Base-by-base conservation (phyloP, 2,888 invertebrate genomes). In the Athalia circularis region DNA sequence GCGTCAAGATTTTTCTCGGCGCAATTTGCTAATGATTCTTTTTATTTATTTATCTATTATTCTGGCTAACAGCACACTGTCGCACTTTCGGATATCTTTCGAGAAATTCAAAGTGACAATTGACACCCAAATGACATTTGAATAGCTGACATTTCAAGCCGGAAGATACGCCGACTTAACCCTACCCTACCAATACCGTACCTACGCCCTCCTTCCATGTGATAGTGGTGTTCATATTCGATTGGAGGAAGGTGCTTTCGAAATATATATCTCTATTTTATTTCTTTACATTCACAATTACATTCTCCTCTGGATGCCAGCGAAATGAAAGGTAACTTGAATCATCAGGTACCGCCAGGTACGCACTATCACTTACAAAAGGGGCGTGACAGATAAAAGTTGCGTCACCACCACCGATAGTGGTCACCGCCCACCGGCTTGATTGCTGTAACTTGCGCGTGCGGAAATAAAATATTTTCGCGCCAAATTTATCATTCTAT, bases 111-210 rank as follows among this genome's bases (percentile, higher is more conserved):
- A 50, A 47, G 72, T 75, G 75, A 62, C 75, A 75, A 75, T 50
- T 75, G 75, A 75, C 50, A 47, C 67, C 9, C 4, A 62, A 62
- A 29, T 75, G 64, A 75, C 75, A 61, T 75, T 75, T 75, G 62
- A 75, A 75, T 75, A 13, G 29, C 43, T 75, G 75, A 75, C 75
- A 75, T 75, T 75, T 50, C 62, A 50, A 75, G 62, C 48, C 54
- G 62, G 50, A 62, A 29, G 62, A 61, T 75, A 62, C 8, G 50
- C 50, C 64, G 62, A 52, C 62, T 62, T 75, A 75, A 75, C 64
- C 75, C 52, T 64, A 75, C 75, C 52, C 72, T 29, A 72, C 11
- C 62, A 8, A 29, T 29, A 29, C 62, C 13, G 4, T 72, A 48
- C 52, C 62, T 75, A 50, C 62, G 64, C 75, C 64, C 75, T 13